These are phyloP conservation scores for Hippocampus barbouri DNA, from an alignment of 2,113 vertebrate genomes.

Conservation along the genomic window DNA sequence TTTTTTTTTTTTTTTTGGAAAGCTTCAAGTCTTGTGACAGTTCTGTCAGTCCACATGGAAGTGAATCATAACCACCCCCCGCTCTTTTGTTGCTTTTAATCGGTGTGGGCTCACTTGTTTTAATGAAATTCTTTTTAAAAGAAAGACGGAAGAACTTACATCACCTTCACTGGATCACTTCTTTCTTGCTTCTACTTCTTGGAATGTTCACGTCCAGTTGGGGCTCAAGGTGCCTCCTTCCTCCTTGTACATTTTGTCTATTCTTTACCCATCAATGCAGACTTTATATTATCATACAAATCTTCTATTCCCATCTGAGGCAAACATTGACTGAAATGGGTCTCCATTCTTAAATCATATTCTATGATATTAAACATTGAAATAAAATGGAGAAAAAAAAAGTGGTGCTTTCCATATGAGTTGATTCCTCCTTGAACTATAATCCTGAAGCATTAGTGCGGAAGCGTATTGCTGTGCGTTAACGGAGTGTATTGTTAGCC, in stretches of 20 bases:
- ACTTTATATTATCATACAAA: slow-evolving; percentile 73
- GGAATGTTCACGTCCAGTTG: slow-evolving; percentile 84
- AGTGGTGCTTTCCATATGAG: slow-evolving; percentile 78
- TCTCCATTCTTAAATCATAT: slow-evolving; percentile 88
- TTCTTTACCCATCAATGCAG: slow-evolving; percentile 84
- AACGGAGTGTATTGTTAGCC: too few species aligned
- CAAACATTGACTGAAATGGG: slow-evolving; percentile 81
- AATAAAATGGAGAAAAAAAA: slow-evolving; percentile 80
- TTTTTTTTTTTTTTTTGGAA: slow-evolving; percentile 37
- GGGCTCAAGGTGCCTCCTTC: slow-evolving; percentile 88
- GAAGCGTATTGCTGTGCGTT: too few species aligned
- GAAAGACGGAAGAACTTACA: slow-evolving; percentile 59
- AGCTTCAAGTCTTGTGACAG: slow-evolving; percentile 30
- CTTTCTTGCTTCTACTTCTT: slow-evolving; percentile 72
- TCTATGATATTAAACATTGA: slow-evolving; percentile 89
- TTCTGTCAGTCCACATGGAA: slow-evolving; percentile 64
- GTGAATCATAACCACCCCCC: slow-evolving; percentile 34
- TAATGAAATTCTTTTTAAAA: slow-evolving; percentile 83
- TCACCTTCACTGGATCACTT: slow-evolving; percentile 61
- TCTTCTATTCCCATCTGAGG: slow-evolving; percentile 80
- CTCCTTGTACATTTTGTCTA: slow-evolving; percentile 83
- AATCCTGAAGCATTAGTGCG: neutral
- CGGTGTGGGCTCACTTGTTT: slow-evolving; percentile 88
- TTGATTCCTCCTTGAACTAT: slow-evolving; percentile 20
- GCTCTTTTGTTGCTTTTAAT: slow-evolving; percentile 61